A percentile compares a stretch with the other conserved stretches of the same genome.
phyloP scores from a whole-genome alignment of 2,113 vertebrate genomes.

The Mastomys natalensis region DNA sequence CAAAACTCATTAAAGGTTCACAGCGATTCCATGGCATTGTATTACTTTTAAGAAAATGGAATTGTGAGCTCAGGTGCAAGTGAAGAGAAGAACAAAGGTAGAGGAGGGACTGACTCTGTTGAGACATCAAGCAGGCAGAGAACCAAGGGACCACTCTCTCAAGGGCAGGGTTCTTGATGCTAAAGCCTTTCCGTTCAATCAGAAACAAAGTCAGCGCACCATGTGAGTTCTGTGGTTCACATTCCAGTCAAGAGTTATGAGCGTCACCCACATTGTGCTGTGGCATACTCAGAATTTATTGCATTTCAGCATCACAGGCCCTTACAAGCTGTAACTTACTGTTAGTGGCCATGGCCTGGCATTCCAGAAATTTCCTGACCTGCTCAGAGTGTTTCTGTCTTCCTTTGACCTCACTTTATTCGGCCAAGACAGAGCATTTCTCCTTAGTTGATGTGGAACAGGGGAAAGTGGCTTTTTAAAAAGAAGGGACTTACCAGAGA shows the following conservation, averaged over 20 bases:
- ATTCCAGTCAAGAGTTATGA: background rate
- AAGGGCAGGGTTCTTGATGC: background rate
- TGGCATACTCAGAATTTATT: background rate
- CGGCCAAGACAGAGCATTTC: background rate
- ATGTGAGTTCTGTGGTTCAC: background rate
- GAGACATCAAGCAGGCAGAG: background rate
- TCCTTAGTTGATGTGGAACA: background rate
- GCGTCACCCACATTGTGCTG: background rate
- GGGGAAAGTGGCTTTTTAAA: background rate
- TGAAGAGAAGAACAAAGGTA: background rate
- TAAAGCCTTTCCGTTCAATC: background rate
- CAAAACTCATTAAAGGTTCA: constrained; percentile 39
- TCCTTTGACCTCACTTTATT: constrained; percentile 18
- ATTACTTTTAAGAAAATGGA: background rate
- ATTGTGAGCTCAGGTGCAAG: background rate
- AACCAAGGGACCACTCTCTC: background rate
- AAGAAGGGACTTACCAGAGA: background rate
- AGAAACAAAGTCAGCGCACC: background rate
- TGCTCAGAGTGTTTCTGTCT: background rate
- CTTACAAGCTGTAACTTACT: constrained; percentile 23
- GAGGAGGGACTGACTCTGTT: background rate
- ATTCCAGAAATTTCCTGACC: constrained; percentile 68
- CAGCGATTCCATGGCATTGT: background rate
- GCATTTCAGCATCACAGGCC: constrained; percentile 20
- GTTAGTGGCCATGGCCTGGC: constrained; percentile 34